Conservation (phyloP, 2,113 vertebrate species). For the Onychostoma macrolepis region DNA sequence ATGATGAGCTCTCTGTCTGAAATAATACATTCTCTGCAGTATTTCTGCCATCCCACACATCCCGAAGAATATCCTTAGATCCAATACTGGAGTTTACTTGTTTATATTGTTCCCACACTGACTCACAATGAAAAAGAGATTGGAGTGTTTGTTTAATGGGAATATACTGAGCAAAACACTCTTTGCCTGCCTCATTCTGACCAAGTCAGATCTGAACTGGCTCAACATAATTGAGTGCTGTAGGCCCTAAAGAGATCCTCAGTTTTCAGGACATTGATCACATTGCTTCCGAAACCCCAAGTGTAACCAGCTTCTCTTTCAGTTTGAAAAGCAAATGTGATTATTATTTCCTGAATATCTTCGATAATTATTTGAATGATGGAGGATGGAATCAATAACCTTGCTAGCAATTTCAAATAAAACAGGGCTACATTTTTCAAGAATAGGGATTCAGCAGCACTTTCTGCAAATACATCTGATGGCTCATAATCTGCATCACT, state of each 20-base stretch:
- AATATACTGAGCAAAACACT: conserved; percentile 41
- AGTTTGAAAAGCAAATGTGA: background rate
- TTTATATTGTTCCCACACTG: conserved; percentile 42
- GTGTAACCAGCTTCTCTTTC: background rate
- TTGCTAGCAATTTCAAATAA: too few species aligned
- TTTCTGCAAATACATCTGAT: too few species aligned
- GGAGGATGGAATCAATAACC: background rate
- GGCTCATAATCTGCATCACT: too few species aligned
- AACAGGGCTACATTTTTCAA: too few species aligned
- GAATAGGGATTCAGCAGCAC: too few species aligned
- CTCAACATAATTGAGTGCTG: conserved; percentile 38
- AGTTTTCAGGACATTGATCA: conserved; percentile 11
- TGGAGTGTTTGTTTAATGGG: conserved; percentile 21
- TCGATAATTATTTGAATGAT: background rate
- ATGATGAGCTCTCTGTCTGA: background rate
- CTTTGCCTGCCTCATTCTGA: conserved; percentile 51
- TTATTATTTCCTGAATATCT: conserved; percentile 5
- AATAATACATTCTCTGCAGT: too few species aligned
- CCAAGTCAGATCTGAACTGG: conserved; percentile 37
- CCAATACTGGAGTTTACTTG: conserved; percentile 10
- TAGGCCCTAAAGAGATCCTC: conserved; percentile 31
- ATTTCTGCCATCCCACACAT: too few species aligned
- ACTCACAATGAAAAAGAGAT: conserved; percentile 28
- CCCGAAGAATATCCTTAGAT: too few species aligned
- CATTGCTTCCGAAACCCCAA: conserved; percentile 23